Evolutionary conservation across 2,797 vertebrate genomes (phyloP), one percentile per base, ranked within the genome.

Genomic region (Myotis vivesi): DNA sequence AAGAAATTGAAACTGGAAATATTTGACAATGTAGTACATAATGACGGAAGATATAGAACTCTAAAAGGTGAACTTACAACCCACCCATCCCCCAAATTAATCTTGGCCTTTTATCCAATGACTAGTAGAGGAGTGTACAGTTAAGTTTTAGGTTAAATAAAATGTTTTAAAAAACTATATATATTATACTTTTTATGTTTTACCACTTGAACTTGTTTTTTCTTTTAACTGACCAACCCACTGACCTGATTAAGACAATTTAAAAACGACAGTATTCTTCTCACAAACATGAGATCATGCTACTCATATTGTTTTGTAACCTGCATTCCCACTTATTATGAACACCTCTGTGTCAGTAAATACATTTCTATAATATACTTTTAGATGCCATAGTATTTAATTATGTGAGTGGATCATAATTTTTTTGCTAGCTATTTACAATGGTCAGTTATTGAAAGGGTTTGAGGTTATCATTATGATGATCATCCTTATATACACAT

Each of bases 1-100:
- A 91, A 95, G 53, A 87, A 59, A 76, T 59, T 28, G 7, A 88
- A 85, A 68, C 36, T 75, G 22, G 55, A 88, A 82, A 71, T 93
- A 83, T 49, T 57, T 73, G 36, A 88, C 19, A 76, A 25, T 64
- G 15, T 25, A n/a, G 36, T 79, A 16, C 6, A 64, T 33, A 51
- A 94, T 86, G 36, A 46, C 44, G 83, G 49, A 75, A 75, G 36
- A 87, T 46, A 8, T 3, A 30, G 30, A 72, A 51, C 28, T 36
- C 16, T 87, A 41, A 69, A 83, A 77, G 33, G 28, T 77, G 25
- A 33, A 51, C 28, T 46, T 46, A 30, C 6, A 62, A 30, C 8
- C 16, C 25, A 19, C 6, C 28, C 25, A 13, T 5, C 2, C 15
- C 77, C 28, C 9, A 19, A 44, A 73, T 53, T 88, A 46, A 25